A percentile compares a stretch with the other conserved stretches of the same genome.
These are phyloP conservation scores for Dromas ardeola DNA, from an alignment of 2,113 vertebrate genomes.

Conservation along the genomic window DNA sequence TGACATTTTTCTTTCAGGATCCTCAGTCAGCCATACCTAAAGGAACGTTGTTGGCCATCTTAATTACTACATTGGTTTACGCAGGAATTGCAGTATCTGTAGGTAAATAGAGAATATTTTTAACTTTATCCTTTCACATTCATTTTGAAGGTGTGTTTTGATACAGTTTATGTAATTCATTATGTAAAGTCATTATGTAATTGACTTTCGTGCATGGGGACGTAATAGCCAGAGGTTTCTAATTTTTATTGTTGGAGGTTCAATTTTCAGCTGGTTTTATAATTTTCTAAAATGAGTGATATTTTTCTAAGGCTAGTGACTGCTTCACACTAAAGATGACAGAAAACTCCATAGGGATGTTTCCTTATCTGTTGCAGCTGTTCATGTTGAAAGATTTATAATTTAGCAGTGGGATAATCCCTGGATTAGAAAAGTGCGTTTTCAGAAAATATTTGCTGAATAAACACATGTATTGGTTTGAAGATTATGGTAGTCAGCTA, in stretches of 20 bases:
- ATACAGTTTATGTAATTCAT: neutral
- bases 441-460: neutral
- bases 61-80: constrained; percentile 94
- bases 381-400: neutral
- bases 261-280: neutral
- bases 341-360: neutral
- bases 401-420: neutral
- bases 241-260: neutral
- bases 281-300: neutral
- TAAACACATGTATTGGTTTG: neutral
- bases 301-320: neutral
- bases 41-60: constrained; percentile 94
- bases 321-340: neutral
- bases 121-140: neutral
- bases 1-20: constrained; percentile 82
- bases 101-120: constrained; percentile 77
- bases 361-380: neutral
- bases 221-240: neutral
- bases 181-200: neutral
- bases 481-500: neutral
- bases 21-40: constrained; percentile 95
- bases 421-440: neutral
- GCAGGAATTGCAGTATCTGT: constrained; percentile 91
- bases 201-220: neutral
- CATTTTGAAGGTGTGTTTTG: neutral